Conservation (phyloP, 2,113 vertebrate species). For the Nansenia antarctica region DNA sequence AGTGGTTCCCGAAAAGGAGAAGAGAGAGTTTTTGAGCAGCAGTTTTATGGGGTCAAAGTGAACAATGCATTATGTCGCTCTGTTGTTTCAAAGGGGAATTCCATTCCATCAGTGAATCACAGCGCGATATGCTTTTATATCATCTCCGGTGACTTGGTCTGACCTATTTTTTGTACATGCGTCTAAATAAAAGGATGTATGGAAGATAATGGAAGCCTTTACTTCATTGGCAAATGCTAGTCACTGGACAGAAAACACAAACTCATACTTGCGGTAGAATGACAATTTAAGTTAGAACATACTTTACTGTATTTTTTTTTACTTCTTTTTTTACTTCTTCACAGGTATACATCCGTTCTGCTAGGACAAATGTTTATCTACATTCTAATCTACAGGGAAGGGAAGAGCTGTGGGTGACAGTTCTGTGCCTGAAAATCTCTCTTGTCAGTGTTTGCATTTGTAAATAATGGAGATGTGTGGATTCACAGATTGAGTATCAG, state of each 20-base stretch:
- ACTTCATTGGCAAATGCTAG: background rate
- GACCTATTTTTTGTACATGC: conserved; percentile 2
- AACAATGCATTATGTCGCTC: conserved; percentile 3
- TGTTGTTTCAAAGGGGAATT: conserved; percentile 13
- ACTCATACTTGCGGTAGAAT: no score
- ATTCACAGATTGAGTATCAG: conserved; percentile 27
- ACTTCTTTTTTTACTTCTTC: no score
- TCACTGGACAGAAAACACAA: no score
- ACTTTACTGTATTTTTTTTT: no score
- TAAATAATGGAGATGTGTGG: conserved; percentile 12
- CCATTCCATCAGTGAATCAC: background rate
- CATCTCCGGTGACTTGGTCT: background rate
- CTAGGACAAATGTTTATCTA: no score
- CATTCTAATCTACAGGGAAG: background rate
- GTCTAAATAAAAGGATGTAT: background rate
- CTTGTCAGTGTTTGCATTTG: conserved; percentile 6
- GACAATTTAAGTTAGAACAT: no score
- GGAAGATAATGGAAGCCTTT: background rate
- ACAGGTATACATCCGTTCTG: no score
- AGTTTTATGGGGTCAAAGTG: background rate
- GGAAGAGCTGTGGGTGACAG: background rate
- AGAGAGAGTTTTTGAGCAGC: background rate
- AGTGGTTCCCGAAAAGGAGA: background rate
- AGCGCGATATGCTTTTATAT: background rate
- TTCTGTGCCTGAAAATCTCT: background rate